phyloP scores from a whole-genome alignment of 1,140 invertebrate genomes.

The Pseudomyrmex concolor region DNA sequence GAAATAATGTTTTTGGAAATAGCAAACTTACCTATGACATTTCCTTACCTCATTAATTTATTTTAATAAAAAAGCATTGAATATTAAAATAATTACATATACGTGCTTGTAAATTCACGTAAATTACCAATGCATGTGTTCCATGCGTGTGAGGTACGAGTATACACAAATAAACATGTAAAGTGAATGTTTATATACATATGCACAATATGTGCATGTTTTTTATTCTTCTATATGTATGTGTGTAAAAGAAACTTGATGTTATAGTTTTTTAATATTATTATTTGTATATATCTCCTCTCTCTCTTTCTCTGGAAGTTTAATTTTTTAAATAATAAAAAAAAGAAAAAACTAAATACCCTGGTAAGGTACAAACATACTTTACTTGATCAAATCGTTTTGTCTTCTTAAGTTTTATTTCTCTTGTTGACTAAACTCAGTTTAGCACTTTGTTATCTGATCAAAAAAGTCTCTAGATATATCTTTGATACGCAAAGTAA shows the following conservation, averaged over 20 bases:
- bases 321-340: slow-evolving; percentile 36
- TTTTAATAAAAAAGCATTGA: slow-evolving; percentile 40
- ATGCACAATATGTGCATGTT: background rate
- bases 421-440: background rate
- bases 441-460: slow-evolving; percentile 1
- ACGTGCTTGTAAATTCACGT: slow-evolving; percentile 57
- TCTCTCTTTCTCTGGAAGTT: slow-evolving; percentile 24
- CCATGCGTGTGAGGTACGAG: slow-evolving; percentile 17
- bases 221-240: no score
- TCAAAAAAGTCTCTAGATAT: background rate
- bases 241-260: no score
- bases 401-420: slow-evolving; percentile 18
- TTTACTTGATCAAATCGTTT: slow-evolving; percentile 43
- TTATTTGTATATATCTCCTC: background rate
- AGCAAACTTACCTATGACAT: slow-evolving; percentile 51
- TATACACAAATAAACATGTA: slow-evolving; percentile 63
- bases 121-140: slow-evolving; percentile 1
- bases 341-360: slow-evolving; percentile 20
- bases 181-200: slow-evolving; percentile 31
- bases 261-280: no score
- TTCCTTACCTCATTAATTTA: slow-evolving; percentile 52
- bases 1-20: slow-evolving; percentile 35
- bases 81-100: slow-evolving; percentile 54
- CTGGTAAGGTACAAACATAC: slow-evolving; percentile 71
- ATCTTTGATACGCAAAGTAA: slow-evolving; percentile 59